A percentile compares a stretch with the other conserved stretches of the same genome.
Conservation (phyloP, 2,113 vertebrate genomes). For the Mesembrinibis cayennensis region DNA sequence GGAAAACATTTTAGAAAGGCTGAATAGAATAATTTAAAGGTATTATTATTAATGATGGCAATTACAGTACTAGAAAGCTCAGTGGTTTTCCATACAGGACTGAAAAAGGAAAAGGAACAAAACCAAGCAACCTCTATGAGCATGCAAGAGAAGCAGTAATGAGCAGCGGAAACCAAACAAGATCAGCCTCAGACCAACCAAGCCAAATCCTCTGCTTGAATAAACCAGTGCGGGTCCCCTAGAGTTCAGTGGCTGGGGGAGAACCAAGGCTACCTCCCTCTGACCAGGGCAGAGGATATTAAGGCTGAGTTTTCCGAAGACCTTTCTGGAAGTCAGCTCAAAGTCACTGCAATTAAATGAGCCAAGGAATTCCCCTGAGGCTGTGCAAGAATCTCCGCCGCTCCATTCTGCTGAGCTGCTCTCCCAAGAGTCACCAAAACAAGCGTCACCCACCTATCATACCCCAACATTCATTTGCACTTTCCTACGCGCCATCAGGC, state of each 20-base stretch:
- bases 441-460: not conserved
- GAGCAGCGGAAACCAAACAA: not conserved
- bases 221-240: not conserved
- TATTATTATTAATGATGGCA: conserved; percentile 7
- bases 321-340: not conserved
- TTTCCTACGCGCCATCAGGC: not conserved
- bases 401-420: not conserved
- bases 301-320: conserved; percentile 15
- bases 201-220: not conserved
- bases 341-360: not conserved
- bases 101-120: not conserved
- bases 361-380: not conserved
- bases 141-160: not conserved
- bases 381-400: not conserved
- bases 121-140: not conserved
- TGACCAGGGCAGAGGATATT: not conserved
- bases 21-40: not conserved
- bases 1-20: not conserved
- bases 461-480: rapidly evolving
- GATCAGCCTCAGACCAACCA: not conserved
- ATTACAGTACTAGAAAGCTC: not conserved
- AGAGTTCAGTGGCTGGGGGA: not conserved
- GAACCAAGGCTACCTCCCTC: not conserved
- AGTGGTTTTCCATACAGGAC: not conserved
- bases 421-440: not conserved